These are phyloP conservation scores for Chelon auratus DNA, from an alignment of 2,797 vertebrate species.

Conservation along the genomic window DNA sequence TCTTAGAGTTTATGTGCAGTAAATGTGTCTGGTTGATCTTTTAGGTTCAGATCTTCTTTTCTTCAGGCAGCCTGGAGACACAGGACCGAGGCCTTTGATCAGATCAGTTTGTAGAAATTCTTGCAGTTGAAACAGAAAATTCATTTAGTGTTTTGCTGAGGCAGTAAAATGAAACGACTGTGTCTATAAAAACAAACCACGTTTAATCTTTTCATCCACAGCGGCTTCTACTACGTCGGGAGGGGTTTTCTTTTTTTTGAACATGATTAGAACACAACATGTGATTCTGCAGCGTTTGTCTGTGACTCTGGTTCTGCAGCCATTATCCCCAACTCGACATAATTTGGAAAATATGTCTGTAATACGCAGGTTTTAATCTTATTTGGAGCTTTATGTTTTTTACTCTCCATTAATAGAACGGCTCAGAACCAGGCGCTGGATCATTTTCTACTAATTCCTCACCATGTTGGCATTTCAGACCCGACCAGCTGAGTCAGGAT, in stretches of 20 bases:
- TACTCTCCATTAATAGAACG: slow-evolving; percentile 53
- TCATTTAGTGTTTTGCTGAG: too few species aligned
- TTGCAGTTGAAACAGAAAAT: too few species aligned
- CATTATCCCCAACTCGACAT: slow-evolving; percentile 19
- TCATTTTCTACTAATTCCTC: slow-evolving; percentile 35
- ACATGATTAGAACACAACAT: not conserved
- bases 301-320: not conserved
- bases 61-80: too few species aligned
- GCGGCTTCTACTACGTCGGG: not conserved
- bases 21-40: too few species aligned
- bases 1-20: too few species aligned
- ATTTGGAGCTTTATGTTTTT: slow-evolving; percentile 14
- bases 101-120: too few species aligned
- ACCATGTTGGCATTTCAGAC: slow-evolving; percentile 2
- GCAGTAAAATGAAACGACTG: not conserved
- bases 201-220: not conserved
- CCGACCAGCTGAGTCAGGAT: slow-evolving; percentile 26
- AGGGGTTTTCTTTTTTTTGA: not conserved
- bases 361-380: slow-evolving; percentile 40
- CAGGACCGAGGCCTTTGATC: too few species aligned
- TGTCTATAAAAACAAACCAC: not conserved
- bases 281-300: not conserved
- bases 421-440: slow-evolving; percentile 34
- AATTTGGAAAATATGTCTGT: slow-evolving; percentile 55
- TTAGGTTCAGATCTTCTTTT: too few species aligned